Evolutionary conservation across 2,797 vertebrate genomes (phyloP).

Genomic region (Uromys caudimaculatus): DNA sequence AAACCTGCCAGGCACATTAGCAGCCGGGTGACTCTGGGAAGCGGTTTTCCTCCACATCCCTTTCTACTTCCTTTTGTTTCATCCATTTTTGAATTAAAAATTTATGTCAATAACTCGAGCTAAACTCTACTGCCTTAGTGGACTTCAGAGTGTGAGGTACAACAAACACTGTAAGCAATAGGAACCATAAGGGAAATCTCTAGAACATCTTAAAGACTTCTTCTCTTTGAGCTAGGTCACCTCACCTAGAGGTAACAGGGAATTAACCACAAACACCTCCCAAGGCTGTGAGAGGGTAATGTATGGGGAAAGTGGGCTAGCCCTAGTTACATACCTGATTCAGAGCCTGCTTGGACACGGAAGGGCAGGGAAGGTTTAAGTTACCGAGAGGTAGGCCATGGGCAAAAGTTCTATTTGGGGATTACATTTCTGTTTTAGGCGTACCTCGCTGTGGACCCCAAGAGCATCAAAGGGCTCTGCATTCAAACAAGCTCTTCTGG

Average conservation of each 20-base stretch:
- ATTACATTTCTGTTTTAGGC: neutral
- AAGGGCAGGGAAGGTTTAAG: neutral
- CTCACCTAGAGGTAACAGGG: neutral
- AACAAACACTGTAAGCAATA: no score
- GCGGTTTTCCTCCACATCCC: neutral
- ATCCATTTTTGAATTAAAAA: neutral
- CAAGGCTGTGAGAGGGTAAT: neutral
- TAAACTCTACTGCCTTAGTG: neutral
- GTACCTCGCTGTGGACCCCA: fast-evolving
- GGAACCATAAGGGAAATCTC: neutral
- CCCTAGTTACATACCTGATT: neutral
- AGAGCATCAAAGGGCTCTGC: neutral
- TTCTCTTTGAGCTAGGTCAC: neutral
- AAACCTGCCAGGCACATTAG: no score
- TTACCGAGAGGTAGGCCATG: neutral
- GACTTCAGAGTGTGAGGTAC: neutral
- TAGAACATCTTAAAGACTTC: no score
- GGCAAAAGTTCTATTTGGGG: neutral
- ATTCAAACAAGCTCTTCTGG: neutral
- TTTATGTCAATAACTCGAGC: neutral
- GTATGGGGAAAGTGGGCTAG: neutral
- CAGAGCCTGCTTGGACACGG: neutral
- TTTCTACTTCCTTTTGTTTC: neutral
- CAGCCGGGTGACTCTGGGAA: no score
- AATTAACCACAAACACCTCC: neutral